Conservation (phyloP, 2,797 vertebrate species). For the Urophycis tenuis region DNA sequence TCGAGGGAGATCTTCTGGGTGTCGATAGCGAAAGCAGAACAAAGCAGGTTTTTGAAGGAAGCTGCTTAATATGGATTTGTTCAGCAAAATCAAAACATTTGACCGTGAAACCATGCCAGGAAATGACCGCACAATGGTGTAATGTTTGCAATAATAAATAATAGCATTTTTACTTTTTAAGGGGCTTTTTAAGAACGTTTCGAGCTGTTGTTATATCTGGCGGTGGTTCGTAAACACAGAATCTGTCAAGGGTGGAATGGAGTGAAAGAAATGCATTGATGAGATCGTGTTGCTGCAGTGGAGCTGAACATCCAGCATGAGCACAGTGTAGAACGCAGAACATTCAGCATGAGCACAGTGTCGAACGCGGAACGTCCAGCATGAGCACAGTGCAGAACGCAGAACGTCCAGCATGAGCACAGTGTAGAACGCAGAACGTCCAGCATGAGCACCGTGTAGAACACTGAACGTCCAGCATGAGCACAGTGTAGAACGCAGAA, state of each 20-base stretch:
- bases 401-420: no score
- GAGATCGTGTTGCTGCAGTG: background rate
- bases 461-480: no score
- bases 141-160: conserved; percentile 27
- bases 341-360: no score
- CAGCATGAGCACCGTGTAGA: background rate
- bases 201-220: background rate
- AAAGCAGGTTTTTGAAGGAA: conserved; percentile 35
- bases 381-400: background rate
- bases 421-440: background rate
- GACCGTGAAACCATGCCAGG: conserved; percentile 37
- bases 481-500: no score
- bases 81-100: conserved; percentile 39
- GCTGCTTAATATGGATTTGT: conserved; percentile 53
- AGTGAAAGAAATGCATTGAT: background rate
- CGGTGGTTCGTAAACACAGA: background rate
- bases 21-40: conserved; percentile 42
- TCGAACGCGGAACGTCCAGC: background rate
- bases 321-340: background rate
- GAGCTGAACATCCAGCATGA: background rate
- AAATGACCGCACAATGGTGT: conserved; percentile 37
- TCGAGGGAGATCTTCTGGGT: conserved; percentile 36
- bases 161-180: conserved; percentile 6
- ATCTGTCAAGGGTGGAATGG: background rate
- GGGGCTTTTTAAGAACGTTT: background rate